Evolutionary conservation across 2,888 invertebrate genomes (phyloP).

Genomic region (Laspeyria flexula): DNA sequence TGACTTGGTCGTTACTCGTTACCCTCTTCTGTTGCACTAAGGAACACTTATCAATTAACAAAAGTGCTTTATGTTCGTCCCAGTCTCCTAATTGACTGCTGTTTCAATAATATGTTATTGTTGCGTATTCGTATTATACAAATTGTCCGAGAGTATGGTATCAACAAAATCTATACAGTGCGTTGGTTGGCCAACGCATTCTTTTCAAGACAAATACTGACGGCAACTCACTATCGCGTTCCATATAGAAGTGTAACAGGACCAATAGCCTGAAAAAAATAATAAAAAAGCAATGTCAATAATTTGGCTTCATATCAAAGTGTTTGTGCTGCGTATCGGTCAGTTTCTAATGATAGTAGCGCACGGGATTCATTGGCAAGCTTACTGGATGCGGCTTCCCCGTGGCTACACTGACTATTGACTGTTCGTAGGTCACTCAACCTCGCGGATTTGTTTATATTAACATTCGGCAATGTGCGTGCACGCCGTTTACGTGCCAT

Average conservation of each 20-base stretch:
- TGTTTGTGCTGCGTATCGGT: slow-evolving; percentile 39
- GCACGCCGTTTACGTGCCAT: slow-evolving; percentile 70
- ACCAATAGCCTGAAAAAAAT: slow-evolving; percentile 8
- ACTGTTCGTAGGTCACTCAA: slow-evolving; percentile 62
- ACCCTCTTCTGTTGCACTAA: too few relatives aligned
- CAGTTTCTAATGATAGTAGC: slow-evolving; percentile 45
- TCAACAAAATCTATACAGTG: not conserved
- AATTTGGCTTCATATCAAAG: slow-evolving; percentile 48
- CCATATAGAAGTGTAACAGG: not conserved
- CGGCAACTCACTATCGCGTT: slow-evolving; percentile 3
- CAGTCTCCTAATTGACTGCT: not conserved
- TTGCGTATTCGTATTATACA: not conserved
- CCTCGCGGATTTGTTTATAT: slow-evolving; percentile 66
- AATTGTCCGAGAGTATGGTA: slow-evolving; percentile 5
- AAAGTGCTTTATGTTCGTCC: not conserved
- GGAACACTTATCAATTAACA: too few relatives aligned
- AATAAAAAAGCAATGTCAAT: slow-evolving; percentile 23
- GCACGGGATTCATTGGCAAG: slow-evolving; percentile 52
- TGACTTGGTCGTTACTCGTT: too few relatives aligned
- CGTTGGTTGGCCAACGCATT: not conserved
- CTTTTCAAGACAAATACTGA: not conserved
- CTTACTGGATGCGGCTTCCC: slow-evolving; percentile 46
- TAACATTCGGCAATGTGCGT: slow-evolving; percentile 51
- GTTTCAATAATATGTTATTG: not conserved
- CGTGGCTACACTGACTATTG: slow-evolving; percentile 34